phyloP scores from a whole-genome alignment of 2,888 invertebrate genomes.

The Mallateleia sp. region DNA sequence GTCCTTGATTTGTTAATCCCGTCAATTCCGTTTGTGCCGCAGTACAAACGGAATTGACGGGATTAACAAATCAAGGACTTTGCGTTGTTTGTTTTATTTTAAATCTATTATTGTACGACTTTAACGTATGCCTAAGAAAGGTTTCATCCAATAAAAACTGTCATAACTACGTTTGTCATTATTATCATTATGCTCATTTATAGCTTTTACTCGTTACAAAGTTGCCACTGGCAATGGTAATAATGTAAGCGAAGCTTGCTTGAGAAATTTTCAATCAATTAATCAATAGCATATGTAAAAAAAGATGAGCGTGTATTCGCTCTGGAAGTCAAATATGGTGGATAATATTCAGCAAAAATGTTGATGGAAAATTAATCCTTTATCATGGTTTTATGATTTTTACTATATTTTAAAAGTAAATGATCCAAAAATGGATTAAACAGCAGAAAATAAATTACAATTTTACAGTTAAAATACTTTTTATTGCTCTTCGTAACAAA shows the following conservation, averaged over 20 bases:
- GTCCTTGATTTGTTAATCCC: constrained; percentile 60
- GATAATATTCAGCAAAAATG: no score
- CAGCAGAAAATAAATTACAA: no score
- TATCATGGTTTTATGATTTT: no score
- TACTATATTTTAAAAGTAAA: no score
- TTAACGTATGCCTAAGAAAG: constrained; percentile 54
- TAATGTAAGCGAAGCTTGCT: not conserved
- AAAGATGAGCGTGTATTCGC: not conserved
- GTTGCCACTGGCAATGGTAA: not conserved
- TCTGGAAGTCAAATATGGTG: not conserved
- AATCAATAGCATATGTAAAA: constrained; percentile 3
- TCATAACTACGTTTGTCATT: constrained; percentile 55
- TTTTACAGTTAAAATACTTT: no score
- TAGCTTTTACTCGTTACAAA: constrained; percentile 37
- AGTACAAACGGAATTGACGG: constrained; percentile 25
- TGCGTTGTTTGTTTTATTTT: constrained; percentile 47
- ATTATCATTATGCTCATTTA: constrained; percentile 49
- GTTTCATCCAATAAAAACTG: constrained; percentile 77
- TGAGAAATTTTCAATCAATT: constrained; percentile 22
- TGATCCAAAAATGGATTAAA: no score
- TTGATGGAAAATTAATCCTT: no score
- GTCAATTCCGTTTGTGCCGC: constrained; percentile 31
- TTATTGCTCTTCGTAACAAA: no score
- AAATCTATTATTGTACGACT: constrained; percentile 58
- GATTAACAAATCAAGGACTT: constrained; percentile 63